Percentiles rank a stretch among this genome's conserved stretches.
Conservation (phyloP, 2,113 vertebrate species). For the Tenrec ecaudatus region DNA sequence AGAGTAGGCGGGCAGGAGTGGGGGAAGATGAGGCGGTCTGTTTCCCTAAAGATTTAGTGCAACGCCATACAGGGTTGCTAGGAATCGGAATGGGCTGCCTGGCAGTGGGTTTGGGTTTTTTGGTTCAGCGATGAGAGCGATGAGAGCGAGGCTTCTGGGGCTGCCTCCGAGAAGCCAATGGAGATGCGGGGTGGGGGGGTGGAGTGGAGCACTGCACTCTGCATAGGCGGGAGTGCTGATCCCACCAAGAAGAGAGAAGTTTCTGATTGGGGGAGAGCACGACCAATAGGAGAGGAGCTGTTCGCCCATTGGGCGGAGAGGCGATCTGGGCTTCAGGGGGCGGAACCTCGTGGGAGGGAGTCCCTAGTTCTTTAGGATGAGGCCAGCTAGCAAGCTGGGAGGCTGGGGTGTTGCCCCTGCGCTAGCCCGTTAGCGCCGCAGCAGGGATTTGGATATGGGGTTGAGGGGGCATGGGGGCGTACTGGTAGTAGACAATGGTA, state of each 20-base stretch:
- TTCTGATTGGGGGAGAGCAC: conserved; percentile 54
- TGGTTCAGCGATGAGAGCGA: too few species aligned
- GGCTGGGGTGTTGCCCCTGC: background rate
- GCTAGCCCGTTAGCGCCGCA: background rate
- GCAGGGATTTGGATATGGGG: background rate
- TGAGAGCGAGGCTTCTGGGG: background rate
- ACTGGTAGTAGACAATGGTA: background rate
- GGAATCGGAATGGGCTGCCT: too few species aligned
- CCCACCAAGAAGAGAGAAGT: conserved; percentile 18
- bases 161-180: background rate
- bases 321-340: conserved; percentile 36
- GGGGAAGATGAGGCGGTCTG: too few species aligned
- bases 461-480: too few species aligned
- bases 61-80: too few species aligned
- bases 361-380: background rate
- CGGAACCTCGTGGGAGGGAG: background rate
- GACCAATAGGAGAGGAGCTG: conserved; percentile 59
- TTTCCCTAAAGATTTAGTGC: too few species aligned
- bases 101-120: too few species aligned
- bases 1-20: too few species aligned
- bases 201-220: background rate
- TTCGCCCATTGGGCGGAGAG: conserved; percentile 59
- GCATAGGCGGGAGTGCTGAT: conserved; percentile 34
- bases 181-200: background rate
- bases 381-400: too few species aligned